Percentiles rank a stretch among this genome's conserved stretches.
These are phyloP conservation scores for Eristalis pertinax DNA, from an alignment of 2,888 invertebrate species.

Conservation along the genomic window DNA sequence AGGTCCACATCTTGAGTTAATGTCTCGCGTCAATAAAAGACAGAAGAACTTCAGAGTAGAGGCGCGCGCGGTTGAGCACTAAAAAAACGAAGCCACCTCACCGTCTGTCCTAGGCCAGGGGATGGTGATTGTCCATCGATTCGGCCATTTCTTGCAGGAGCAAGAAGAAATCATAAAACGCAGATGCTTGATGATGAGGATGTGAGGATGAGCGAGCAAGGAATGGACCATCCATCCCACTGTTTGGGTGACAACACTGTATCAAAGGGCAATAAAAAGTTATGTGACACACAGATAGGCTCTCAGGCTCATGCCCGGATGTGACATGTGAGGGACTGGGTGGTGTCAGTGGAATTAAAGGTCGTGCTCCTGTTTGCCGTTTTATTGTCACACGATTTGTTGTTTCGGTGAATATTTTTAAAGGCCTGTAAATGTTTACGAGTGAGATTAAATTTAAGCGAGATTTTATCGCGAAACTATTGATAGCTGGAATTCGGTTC, in stretches of 20 bases:
- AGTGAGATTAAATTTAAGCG: slow-evolving; percentile 36
- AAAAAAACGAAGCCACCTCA: slow-evolving; percentile 54
- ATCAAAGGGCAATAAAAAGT: slow-evolving; percentile 64
- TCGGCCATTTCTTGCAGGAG: slow-evolving; percentile 22
- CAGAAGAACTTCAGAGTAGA: slow-evolving; percentile 19
- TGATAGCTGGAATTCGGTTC: neutral
- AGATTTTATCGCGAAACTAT: neutral
- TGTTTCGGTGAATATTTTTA: slow-evolving; percentile 24
- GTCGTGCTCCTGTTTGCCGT: neutral
- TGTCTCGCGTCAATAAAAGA: slow-evolving; percentile 55
- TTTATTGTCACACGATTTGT: slow-evolving; percentile 17
- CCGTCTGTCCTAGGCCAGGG: slow-evolving; percentile 4
- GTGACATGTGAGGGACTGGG: neutral
- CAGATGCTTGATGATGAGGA: slow-evolving; percentile 62
- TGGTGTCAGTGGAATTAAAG: slow-evolving; percentile 19
- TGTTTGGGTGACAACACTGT: slow-evolving; percentile 27
- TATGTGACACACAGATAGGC: slow-evolving; percentile 43
- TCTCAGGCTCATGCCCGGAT: slow-evolving; percentile 32
- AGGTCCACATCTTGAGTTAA: slow-evolving; percentile 60
- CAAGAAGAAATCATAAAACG: slow-evolving; percentile 49
- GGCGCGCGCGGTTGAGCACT: slow-evolving; percentile 23
- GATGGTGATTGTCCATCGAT: neutral
- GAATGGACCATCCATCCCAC: slow-evolving; percentile 23
- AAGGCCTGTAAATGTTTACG: slow-evolving; percentile 27
- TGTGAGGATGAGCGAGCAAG: slow-evolving; percentile 45